Evolutionary conservation across 2,113 vertebrate genomes (phyloP), one percentile per base, ranked within the genome.

Genomic region (Sapayoa aenigma): DNA sequence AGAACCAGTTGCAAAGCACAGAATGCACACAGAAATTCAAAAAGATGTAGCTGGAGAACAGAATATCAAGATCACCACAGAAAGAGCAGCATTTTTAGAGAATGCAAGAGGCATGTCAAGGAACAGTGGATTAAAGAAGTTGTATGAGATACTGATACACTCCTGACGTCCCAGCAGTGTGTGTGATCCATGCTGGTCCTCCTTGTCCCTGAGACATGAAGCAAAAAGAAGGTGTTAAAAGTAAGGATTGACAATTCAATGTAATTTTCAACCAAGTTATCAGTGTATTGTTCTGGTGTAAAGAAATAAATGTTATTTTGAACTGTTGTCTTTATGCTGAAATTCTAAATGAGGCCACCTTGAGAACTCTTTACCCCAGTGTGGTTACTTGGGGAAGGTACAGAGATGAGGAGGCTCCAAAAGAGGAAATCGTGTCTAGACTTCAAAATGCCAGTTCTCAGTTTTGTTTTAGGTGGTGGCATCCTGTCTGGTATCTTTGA

Each of bases 391-490:
- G 94, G 75, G 86, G 94, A 97, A 95, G 94, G 87, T 95, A 97
- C 89, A 94, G 91, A 95, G 62, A 96, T 96, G 94, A 97, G 91
- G 87, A 94, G 91, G 67, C 86, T 95, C 84, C 89, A 94, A 90
- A 96, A 97, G 94, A 96, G 96, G 95, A 97, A 97, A 90, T 94
- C 0, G 1, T 37, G 96, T 97, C 95, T 97, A 97, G 95, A 97
- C 94, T 96, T 97, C 73, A 95, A 95, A 96, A 96, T 96, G 90
- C 93, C 93, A 96, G 86, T 95, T 94, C 90, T 93, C 90, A 82
- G 87, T 96, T 97, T 94, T 96, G 89, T 93, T 97, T 95, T 91
- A 95, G 94, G 53, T 95, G 60, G 31, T 78, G 55, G 84, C 94
- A 93, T 89, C 88, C 79, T 96, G 95, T 94, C 95, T 94, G 72